Base-by-base conservation (phyloP, 1,140 invertebrate genomes). In the Steinernema feltiae region DNA sequence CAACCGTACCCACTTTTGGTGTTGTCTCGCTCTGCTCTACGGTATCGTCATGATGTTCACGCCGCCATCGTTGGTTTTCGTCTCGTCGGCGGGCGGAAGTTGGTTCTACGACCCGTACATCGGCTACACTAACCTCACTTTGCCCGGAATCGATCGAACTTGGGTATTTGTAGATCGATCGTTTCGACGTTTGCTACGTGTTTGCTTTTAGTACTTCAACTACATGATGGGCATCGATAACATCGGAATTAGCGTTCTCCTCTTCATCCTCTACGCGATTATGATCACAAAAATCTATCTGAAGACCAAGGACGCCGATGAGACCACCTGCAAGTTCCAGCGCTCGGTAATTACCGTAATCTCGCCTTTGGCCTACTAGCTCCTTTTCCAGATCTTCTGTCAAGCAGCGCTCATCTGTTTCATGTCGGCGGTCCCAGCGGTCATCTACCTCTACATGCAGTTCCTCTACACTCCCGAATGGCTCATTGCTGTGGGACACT, bases 401-500 rank as follows among this genome's bases (percentile, higher is more conserved):
- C 53, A 63, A 63, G 53, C 53, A 21, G 53, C 53, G 7, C 24
- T 63, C 53, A 63, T 63, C 53, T 63, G 53, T 21, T 21, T 63
- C 24, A 7, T 63, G 12, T 12, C 7, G 7, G 53, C 53, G 12
- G 24, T 63, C 53, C 7, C 53, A 7, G 53, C 15, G 7, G 7
- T 63, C 53, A 21, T 63, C 24, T 63, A 63, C 53, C 53, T 63
- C 53, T 63, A 63, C 53, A 63, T 63, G 53, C 53, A 63, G 53
- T 63, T 63, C 53, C 24, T 12, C 53, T 7, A 12, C 53, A 3
- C 53, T 3, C 53, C 53, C 53, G 53, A 63, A 21, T 63, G 53
- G 53, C 15, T 63, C 53, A 27, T 63, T 27, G 53, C 24, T 7
- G 53, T 7, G 12, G 12, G 7, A 21, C 7, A 7, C 15, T 12